phyloP scores from a whole-genome alignment of 2,113 vertebrate genomes.

The Etia nguti region DNA sequence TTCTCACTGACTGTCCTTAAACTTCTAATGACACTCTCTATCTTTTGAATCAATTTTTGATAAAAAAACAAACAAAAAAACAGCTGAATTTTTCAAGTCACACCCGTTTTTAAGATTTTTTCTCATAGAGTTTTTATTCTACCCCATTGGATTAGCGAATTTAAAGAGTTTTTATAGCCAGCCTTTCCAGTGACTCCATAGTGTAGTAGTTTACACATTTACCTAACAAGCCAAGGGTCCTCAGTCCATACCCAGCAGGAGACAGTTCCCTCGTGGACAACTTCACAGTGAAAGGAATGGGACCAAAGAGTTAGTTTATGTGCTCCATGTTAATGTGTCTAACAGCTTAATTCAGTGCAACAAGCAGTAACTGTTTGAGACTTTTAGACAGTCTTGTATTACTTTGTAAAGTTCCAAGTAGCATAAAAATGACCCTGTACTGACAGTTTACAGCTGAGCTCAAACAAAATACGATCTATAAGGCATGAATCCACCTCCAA shows the following conservation, averaged over 20 bases:
- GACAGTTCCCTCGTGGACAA: background rate
- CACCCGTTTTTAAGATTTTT: background rate
- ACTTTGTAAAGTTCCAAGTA: background rate
- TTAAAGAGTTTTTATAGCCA: background rate
- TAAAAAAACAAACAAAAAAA: too few species aligned
- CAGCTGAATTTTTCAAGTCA: background rate
- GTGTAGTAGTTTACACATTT: background rate
- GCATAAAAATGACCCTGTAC: rapidly evolving
- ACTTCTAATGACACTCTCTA: background rate
- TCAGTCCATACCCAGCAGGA: background rate
- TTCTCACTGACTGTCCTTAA: background rate
- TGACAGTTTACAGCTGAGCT: background rate
- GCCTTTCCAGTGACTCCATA: background rate
- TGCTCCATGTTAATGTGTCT: background rate
- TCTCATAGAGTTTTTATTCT: background rate
- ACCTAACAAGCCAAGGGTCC: background rate
- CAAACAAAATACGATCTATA: background rate
- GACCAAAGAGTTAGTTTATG: background rate
- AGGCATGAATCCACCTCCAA: background rate
- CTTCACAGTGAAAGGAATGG: background rate
- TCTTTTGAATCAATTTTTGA: background rate
- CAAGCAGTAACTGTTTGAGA: background rate
- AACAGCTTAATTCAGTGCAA: background rate
- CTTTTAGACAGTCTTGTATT: background rate
- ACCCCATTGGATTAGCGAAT: background rate